These are phyloP conservation scores for Xestia sexstrigata DNA, from an alignment of 2,888 invertebrate genomes.

Conservation along the genomic window DNA sequence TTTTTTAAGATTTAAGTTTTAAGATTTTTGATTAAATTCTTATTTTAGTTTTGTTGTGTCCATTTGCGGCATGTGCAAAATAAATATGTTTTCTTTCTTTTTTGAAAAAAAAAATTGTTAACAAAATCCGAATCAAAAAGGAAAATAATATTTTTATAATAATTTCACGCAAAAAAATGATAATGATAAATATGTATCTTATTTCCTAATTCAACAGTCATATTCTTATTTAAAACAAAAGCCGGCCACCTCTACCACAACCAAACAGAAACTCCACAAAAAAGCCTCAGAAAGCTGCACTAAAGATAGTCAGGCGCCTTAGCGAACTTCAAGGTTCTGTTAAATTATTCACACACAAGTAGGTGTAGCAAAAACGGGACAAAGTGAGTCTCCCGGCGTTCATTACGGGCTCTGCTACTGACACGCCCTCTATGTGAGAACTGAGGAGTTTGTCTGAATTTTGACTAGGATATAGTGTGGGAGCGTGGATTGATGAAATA, in stretches of 20 bases:
- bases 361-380: constrained; percentile 79
- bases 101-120: no score
- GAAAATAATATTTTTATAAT: no score
- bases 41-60: no score
- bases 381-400: constrained; percentile 80
- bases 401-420: constrained; percentile 74
- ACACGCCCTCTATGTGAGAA: constrained; percentile 61
- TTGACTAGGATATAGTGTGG: constrained; percentile 37
- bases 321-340: constrained; percentile 57
- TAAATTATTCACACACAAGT: constrained; percentile 77
- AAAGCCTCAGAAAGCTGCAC: constrained; percentile 31
- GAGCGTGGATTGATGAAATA: constrained; percentile 27
- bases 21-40: no score
- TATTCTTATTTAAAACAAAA: background rate
- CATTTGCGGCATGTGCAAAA: no score
- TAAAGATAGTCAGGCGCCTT: constrained; percentile 57
- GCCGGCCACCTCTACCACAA: background rate
- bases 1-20: no score
- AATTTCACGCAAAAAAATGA: no score
- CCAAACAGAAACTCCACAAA: constrained; percentile 1
- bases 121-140: no score
- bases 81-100: no score
- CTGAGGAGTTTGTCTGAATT: constrained; percentile 51
- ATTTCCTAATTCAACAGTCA: background rate
- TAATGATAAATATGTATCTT: background rate